Conservation (phyloP, 1,140 invertebrate genomes). For the Drosophila hydei region DNA sequence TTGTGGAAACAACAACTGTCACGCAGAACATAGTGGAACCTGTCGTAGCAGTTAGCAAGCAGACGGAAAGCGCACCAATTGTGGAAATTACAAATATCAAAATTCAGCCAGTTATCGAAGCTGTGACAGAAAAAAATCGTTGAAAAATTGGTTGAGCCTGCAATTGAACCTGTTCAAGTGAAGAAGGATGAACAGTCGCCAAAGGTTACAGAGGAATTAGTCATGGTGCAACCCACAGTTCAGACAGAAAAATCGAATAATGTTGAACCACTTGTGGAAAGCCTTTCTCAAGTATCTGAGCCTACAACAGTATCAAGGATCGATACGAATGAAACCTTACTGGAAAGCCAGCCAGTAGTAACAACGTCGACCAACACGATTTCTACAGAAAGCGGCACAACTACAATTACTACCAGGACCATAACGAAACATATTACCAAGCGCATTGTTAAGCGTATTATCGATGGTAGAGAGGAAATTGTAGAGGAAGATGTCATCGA, state of each 20-base stretch:
- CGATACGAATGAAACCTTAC: slow-evolving; percentile 32
- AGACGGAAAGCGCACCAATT: slow-evolving; percentile 8
- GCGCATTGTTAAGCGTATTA: slow-evolving; percentile 74
- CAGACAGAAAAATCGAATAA: background rate
- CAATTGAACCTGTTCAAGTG: background rate
- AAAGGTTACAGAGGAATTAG: slow-evolving; percentile 4
- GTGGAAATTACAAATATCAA: background rate
- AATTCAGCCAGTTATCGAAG: background rate
- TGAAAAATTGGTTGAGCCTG: slow-evolving; percentile 8
- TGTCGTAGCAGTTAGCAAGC: background rate
- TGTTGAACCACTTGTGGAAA: background rate
- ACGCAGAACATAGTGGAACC: background rate
- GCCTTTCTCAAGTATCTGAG: background rate
- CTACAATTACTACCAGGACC: slow-evolving; percentile 72
- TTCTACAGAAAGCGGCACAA: slow-evolving; percentile 68
- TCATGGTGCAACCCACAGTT: background rate
- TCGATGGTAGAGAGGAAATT: slow-evolving; percentile 74
- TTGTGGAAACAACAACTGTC: slow-evolving; percentile 3
- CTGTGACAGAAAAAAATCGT: background rate
- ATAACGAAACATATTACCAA: slow-evolving; percentile 80
- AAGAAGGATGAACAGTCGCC: slow-evolving; percentile 20
- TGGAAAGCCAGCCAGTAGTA: slow-evolving; percentile 53
- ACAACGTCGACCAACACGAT: slow-evolving; percentile 69
- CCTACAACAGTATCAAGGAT: slow-evolving; percentile 2
- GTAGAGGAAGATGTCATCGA: slow-evolving; percentile 81